These are phyloP conservation scores for Dioctria rufipes DNA, from an alignment of 2,888 invertebrate species.

Conservation along the genomic window DNA sequence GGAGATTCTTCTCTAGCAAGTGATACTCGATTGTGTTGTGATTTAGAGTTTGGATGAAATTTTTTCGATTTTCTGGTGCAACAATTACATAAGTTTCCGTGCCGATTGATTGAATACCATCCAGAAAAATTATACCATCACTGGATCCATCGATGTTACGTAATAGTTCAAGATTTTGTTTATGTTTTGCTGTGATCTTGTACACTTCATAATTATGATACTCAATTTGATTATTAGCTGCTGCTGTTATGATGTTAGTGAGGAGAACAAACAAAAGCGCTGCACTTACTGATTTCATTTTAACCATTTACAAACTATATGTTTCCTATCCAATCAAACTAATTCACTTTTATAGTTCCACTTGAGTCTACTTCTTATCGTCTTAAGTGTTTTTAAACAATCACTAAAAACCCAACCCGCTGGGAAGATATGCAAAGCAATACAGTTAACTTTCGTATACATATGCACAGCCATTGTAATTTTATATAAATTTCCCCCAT, in stretches of 20 bases:
- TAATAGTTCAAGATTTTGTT: slow-evolving; percentile 66
- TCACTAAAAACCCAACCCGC: slow-evolving; percentile 7
- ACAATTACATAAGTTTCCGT: slow-evolving; percentile 35
- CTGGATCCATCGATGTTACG: slow-evolving; percentile 60
- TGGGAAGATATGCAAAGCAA: slow-evolving; percentile 12
- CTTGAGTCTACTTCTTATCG: slow-evolving; percentile 1
- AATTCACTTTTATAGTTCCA: slow-evolving; percentile 32
- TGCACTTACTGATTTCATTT: neutral
- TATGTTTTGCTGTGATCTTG: slow-evolving; percentile 66
- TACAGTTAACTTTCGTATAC: neutral
- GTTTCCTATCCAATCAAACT: neutral
- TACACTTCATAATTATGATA: slow-evolving; percentile 67
- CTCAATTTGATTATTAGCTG: neutral
- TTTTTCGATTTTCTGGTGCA: slow-evolving; percentile 51
- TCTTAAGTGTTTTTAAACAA: neutral
- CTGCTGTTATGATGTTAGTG: neutral
- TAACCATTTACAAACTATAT: slow-evolving; percentile 6
- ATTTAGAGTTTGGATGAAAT: slow-evolving; percentile 47
- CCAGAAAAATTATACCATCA: slow-evolving; percentile 52
- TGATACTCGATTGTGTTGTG: slow-evolving; percentile 24
- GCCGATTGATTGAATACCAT: neutral
- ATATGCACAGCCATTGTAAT: too few species aligned
- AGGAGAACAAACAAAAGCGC: neutral
- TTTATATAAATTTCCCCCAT: too few species aligned
- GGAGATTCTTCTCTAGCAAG: slow-evolving; percentile 22